Base-by-base conservation (phyloP, 2,888 invertebrate genomes). In the Aphidoletes aphidimyza region DNA sequence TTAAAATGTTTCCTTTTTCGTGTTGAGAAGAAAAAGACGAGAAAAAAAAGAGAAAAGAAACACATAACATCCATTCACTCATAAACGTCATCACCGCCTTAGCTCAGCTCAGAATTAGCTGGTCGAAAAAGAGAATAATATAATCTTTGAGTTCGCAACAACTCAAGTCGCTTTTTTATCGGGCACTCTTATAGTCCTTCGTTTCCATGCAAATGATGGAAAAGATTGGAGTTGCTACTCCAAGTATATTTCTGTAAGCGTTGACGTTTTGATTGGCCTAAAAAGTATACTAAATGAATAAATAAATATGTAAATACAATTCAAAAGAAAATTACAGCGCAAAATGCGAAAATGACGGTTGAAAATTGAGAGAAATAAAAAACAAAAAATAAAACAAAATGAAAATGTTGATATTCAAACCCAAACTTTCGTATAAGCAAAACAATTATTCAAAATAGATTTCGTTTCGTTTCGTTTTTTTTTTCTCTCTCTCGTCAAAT, bases 281-380 rank as follows among this genome's bases (percentile, higher is more conserved):
- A 69, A 69, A 69, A 30, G 69, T n/a, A n/a, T n/a, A 69, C 69
- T 69, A 69, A 69, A 69, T 69, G 69, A 69, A 69, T 69, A 69
- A 69, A 69, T 69, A 69, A 69, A 69, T 69, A 69, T 69, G 69
- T 69, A 69, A 69, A 69, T 69, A 69, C 14, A 30, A 3, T 69
- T 69, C 14, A 14, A 42, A 14, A 42, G 42, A 42, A 42, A 42
- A 42, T n/a, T n/a, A n/a, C n/a, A n/a, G n/a, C 42, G 42, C 9
- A 9, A 30, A 30, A 47, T 19, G 47, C 9, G 22, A 54, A 22
- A 54, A 54, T 14, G 22, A 22, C 22, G n/a, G n/a, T n/a, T n/a
- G n/a, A n/a, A 22, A 22, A 54, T 5, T n/a, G n/a, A n/a, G 54
- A 9, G 14, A 54, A 54, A 54, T 5, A 39, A 39, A 39, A 39